A percentile compares a stretch with the other conserved stretches of the same genome.
These are phyloP conservation scores for Sternarchorhynchus goeldii DNA, from an alignment of 2,797 vertebrate species.

Conservation along the genomic window DNA sequence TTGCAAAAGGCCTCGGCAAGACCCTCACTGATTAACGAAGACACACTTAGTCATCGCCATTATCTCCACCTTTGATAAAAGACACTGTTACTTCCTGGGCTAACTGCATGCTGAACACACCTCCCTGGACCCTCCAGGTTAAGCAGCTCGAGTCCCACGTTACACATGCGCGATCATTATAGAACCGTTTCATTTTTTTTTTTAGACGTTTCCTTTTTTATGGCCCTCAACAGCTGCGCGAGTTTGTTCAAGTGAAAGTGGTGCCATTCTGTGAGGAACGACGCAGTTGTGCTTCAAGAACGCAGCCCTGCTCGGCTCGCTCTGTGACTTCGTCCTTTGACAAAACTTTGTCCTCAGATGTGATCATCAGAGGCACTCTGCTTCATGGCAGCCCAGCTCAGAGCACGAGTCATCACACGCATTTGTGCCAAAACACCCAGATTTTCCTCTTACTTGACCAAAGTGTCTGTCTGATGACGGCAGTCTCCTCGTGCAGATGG, in stretches of 20 bases:
- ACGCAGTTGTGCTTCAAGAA: too few relatives aligned
- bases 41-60: constrained; percentile 57
- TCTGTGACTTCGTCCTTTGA: constrained; percentile 11
- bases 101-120: constrained; percentile 21
- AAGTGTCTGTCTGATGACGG: constrained; percentile 33
- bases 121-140: constrained; percentile 41
- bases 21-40: constrained; percentile 60
- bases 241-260: too few relatives aligned
- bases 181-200: too few relatives aligned
- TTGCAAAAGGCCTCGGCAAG: constrained; percentile 47
- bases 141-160: constrained; percentile 38
- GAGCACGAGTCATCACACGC: constrained; percentile 43
- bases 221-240: too few relatives aligned
- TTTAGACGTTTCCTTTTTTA: too few relatives aligned
- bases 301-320: too few relatives aligned
- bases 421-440: constrained; percentile 34
- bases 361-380: neutral
- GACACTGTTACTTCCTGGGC: constrained; percentile 13
- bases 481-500: constrained; percentile 23
- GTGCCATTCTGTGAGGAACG: too few relatives aligned
- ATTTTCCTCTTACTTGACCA: constrained; percentile 37
- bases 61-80: constrained; percentile 54
- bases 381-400: neutral
- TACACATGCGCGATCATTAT: constrained; percentile 6
- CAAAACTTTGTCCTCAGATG: neutral